A percentile compares a stretch with the other conserved stretches of the same genome.
Conservation (phyloP, 2,888 invertebrate genomes). For the Sinopyrophorus schimmeli region DNA sequence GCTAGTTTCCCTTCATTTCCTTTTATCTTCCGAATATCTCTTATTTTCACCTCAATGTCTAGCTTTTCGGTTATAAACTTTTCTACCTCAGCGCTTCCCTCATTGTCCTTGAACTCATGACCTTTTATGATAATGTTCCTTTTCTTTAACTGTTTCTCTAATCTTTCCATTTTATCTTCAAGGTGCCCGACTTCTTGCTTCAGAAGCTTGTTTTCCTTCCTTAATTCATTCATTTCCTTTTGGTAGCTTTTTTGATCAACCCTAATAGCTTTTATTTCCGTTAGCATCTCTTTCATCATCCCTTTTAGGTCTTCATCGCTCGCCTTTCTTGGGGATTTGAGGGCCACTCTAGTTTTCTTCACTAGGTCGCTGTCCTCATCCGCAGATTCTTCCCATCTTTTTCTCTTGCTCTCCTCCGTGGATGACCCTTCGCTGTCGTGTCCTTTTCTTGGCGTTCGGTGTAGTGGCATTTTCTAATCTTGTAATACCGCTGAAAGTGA, state of each 20-base stretch:
- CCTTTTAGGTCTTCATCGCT: background rate
- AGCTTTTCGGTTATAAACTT: background rate
- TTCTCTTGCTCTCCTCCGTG: background rate
- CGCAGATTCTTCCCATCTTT: background rate
- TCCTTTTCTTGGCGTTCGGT: background rate
- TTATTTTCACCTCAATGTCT: slow-evolving; percentile 3
- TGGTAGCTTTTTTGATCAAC: slow-evolving; percentile 3
- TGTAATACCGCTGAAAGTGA: too few species aligned
- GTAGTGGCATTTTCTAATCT: slow-evolving; percentile 1
- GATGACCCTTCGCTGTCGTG: slow-evolving; percentile 4
- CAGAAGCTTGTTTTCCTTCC: slow-evolving; percentile 1
- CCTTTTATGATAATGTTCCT: slow-evolving; percentile 1
- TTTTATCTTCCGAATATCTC: slow-evolving; percentile 1
- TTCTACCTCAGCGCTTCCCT: background rate
- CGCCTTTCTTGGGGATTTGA: background rate
- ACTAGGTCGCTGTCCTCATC: slow-evolving; percentile 1
- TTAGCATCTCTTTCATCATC: slow-evolving; percentile 3
- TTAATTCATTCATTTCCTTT: slow-evolving; percentile 2
- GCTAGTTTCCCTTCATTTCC: slow-evolving; percentile 3
- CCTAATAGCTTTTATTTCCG: slow-evolving; percentile 1
- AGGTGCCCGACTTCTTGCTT: background rate
- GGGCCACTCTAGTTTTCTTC: background rate
- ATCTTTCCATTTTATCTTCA: background rate
- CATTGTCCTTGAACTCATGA: slow-evolving; percentile 1
- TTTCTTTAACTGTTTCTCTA: slow-evolving; percentile 1